These are phyloP conservation scores for Zosterops borbonicus DNA, from an alignment of 2,113 vertebrate species.

Conservation along the genomic window DNA sequence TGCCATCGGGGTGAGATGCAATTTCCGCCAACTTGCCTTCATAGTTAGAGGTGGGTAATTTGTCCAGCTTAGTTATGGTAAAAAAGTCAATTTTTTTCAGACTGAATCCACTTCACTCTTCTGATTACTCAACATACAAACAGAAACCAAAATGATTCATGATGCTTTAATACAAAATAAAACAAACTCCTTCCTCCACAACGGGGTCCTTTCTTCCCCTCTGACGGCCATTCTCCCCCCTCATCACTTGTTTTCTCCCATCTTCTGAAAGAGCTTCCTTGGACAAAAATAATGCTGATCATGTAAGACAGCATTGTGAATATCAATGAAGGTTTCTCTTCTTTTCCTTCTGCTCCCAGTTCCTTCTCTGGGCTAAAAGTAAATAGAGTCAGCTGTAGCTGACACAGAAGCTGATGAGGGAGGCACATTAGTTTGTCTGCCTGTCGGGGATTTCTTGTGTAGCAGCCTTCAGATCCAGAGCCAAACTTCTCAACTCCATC, in stretches of 20 bases:
- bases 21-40: not conserved
- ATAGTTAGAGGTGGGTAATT: not conserved
- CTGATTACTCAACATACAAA: not conserved
- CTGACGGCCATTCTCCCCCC: not conserved
- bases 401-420: slow-evolving; percentile 47
- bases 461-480: slow-evolving; percentile 34
- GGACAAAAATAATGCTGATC: slow-evolving; percentile 40
- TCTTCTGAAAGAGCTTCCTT: slow-evolving; percentile 35
- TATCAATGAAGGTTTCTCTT: slow-evolving; percentile 53
- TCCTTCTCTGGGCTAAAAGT: slow-evolving; percentile 45
- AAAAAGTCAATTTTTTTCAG: not conserved
- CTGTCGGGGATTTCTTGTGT: not conserved
- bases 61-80: not conserved
- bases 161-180: not conserved
- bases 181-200: not conserved
- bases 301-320: slow-evolving; percentile 49
- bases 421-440: slow-evolving; percentile 8
- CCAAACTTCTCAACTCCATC: not conserved
- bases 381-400: slow-evolving; percentile 56
- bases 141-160: not conserved
- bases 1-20: not conserved
- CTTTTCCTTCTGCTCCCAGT: slow-evolving; percentile 18
- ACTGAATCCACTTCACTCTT: not conserved
- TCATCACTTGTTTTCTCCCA: slow-evolving; percentile 40
- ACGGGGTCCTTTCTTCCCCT: not conserved